These are phyloP conservation scores for Kryphioiulus occultus DNA, from an alignment of 2,888 invertebrate species.

Conservation along the genomic window DNA sequence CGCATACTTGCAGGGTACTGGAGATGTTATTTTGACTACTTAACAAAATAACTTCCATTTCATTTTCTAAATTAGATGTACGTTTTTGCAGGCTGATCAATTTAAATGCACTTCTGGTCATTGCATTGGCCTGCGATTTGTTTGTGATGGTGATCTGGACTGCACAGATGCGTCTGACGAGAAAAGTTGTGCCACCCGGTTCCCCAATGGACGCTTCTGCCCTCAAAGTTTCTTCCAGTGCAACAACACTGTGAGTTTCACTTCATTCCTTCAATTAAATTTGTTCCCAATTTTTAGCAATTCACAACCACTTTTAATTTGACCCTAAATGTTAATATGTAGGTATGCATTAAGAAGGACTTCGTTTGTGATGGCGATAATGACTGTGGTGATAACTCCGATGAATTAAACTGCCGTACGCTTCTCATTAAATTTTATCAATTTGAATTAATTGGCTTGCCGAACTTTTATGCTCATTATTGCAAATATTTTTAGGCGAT, in stretches of 20 bases:
- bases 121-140: constrained; percentile 86
- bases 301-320: too few species aligned
- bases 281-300: neutral
- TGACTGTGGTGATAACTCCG: constrained; percentile 92
- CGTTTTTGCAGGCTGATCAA: constrained; percentile 71
- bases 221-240: constrained; percentile 91
- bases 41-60: neutral
- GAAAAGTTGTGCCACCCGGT: constrained; percentile 85
- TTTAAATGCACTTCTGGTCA: constrained; percentile 94
- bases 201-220: constrained; percentile 86
- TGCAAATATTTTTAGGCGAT: constrained; percentile 55
- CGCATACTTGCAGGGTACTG: constrained; percentile 77
- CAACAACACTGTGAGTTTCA: constrained; percentile 72
- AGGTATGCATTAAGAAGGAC: constrained; percentile 82
- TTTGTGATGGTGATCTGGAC: constrained; percentile 88
- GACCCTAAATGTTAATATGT: neutral
- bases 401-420: constrained; percentile 73
- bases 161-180: constrained; percentile 91
- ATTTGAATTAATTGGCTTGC: neutral
- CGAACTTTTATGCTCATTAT: neutral
- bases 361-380: constrained; percentile 95
- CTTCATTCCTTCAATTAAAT: neutral
- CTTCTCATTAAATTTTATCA: neutral
- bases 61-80: constrained; percentile 50
- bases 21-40: neutral